A percentile compares a stretch with the other conserved stretches of the same genome.
These are phyloP conservation scores for Artemia sp. DNA, from an alignment of 2,888 invertebrate species.

Conservation along the genomic window DNA sequence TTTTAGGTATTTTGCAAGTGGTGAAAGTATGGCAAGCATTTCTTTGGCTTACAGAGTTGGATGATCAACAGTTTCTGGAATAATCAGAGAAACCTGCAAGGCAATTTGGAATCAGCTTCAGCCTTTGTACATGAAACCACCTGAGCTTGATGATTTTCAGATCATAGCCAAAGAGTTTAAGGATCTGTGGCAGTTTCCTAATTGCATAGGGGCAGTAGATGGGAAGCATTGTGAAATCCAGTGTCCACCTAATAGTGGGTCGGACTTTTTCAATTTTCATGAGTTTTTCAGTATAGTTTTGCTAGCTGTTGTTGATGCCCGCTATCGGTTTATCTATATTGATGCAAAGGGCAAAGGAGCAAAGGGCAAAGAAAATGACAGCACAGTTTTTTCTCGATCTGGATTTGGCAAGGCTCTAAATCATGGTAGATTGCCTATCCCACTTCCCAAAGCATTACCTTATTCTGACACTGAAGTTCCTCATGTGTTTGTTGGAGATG, in stretches of 20 bases:
- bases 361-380: background rate
- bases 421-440: background rate
- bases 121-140: background rate
- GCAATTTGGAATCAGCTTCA: background rate
- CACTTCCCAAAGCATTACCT: background rate
- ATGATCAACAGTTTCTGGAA: too few relatives aligned
- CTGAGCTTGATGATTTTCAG: background rate
- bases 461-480: background rate
- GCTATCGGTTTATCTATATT: background rate
- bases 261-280: conserved; percentile 15
- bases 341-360: background rate
- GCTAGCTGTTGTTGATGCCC: background rate
- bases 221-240: conserved; percentile 25
- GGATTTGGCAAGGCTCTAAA: background rate
- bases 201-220: conserved; percentile 25
- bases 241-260: conserved; percentile 23
- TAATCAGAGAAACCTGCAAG: too few relatives aligned
- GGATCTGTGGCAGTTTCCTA: conserved; percentile 23
- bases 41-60: too few relatives aligned
- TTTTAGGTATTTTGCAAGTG: too few relatives aligned
- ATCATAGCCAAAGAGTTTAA: conserved; percentile 22
- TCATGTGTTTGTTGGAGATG: conserved; percentile 25
- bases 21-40: too few relatives aligned
- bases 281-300: background rate
- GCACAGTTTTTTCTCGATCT: background rate